Evolutionary conservation across 2,113 vertebrate species (phyloP).

Genomic region (Orientallactaga bullata): DNA sequence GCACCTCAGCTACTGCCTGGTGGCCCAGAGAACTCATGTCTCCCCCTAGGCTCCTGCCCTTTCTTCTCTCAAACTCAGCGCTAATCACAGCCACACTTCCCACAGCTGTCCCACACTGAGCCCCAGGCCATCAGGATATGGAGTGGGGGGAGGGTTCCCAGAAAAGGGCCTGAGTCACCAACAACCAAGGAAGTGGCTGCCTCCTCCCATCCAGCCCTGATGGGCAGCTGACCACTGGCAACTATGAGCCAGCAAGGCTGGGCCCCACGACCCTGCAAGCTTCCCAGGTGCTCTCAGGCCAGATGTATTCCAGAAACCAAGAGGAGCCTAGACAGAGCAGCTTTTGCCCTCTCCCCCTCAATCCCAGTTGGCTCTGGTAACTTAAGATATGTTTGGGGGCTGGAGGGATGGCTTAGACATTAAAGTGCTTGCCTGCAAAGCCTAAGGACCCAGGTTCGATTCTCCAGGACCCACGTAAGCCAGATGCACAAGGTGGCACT

Average conservation of each 20-base stretch:
- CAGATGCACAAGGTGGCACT: too few species aligned
- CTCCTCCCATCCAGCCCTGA: constrained; percentile 33
- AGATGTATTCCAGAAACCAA: neutral
- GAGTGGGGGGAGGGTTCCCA: neutral
- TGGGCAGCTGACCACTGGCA: neutral
- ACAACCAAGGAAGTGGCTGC: constrained; percentile 59
- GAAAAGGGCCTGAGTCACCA: constrained; percentile 53
- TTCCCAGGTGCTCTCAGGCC: neutral
- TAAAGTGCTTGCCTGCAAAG: too few species aligned
- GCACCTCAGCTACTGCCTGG: neutral
- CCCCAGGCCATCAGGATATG: neutral
- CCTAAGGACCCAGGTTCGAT: too few species aligned
- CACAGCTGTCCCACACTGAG: neutral
- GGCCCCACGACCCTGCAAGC: fast-evolving
- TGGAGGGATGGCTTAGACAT: too few species aligned
- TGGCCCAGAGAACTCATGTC: neutral
- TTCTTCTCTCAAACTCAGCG: neutral
- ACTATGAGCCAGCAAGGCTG: neutral
- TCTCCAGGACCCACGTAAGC: too few species aligned
- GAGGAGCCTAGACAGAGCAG: neutral
- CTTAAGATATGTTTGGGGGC: too few species aligned
- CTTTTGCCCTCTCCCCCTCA: neutral
- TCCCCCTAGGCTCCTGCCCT: neutral
- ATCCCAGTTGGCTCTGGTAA: too few species aligned
- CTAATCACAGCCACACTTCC: neutral